Evolutionary conservation across 2,888 invertebrate species (phyloP).

Genomic region (Yponomeuta sedellus): DNA sequence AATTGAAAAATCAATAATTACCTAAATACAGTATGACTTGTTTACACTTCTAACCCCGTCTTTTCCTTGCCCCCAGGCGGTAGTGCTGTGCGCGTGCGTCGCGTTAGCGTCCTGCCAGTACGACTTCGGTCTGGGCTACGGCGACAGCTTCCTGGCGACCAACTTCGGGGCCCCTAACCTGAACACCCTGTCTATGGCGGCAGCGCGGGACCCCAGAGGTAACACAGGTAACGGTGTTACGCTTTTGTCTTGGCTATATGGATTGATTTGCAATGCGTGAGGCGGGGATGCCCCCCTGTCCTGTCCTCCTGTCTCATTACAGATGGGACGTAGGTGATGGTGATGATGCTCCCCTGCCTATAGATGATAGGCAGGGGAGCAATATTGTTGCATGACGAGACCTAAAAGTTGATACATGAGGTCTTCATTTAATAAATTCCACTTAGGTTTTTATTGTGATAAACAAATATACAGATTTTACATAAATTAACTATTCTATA

Average conservation of each 20-base stretch:
- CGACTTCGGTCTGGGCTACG: slow-evolving; percentile 42
- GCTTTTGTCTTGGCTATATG: background rate
- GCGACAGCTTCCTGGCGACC: slow-evolving; percentile 60
- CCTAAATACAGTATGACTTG: background rate
- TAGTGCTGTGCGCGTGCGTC: slow-evolving; percentile 61
- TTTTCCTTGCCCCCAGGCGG: slow-evolving; percentile 40
- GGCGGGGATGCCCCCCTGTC: too few relatives aligned
- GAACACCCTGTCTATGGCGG: slow-evolving; percentile 55
- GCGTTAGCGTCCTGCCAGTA: slow-evolving; percentile 61
- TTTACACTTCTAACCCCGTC: background rate
- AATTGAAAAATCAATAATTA: too few relatives aligned
- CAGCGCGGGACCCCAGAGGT: slow-evolving; percentile 75
- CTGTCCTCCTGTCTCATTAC: too few relatives aligned
- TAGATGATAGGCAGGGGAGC: too few relatives aligned
- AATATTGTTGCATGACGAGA: too few relatives aligned
- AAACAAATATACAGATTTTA: too few relatives aligned
- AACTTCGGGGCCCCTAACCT: slow-evolving; percentile 59
- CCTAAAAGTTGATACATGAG: too few relatives aligned
- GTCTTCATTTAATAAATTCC: too few relatives aligned
- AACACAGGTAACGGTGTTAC: slow-evolving; percentile 56
- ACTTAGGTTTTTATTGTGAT: too few relatives aligned
- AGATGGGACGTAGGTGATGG: too few relatives aligned
- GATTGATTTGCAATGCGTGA: background rate
- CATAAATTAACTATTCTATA: too few relatives aligned
- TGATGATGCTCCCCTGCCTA: too few relatives aligned